Percentiles rank a stretch among this genome's conserved stretches.
Conservation (phyloP, 1,140 invertebrate genomes). For the Sycophaga agraensis region DNA sequence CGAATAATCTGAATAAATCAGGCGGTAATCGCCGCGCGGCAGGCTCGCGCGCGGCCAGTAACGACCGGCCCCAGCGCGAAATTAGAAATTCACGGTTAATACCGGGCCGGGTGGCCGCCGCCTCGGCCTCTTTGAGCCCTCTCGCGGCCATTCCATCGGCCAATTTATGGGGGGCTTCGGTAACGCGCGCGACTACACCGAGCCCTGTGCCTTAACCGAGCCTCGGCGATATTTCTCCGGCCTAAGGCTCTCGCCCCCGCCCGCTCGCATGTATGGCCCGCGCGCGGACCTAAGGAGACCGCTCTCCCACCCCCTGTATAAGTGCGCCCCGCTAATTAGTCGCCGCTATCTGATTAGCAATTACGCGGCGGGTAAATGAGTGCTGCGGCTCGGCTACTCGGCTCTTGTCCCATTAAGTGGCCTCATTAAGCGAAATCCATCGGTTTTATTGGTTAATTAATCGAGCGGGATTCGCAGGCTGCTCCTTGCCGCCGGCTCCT, state of each 20-base stretch:
- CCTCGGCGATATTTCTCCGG: not conserved
- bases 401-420: slow-evolving; percentile 8
- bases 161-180: slow-evolving; percentile 19
- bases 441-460: slow-evolving; percentile 17
- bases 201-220: not conserved
- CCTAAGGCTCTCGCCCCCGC: not conserved
- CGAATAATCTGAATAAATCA: slow-evolving; percentile 21
- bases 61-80: not conserved
- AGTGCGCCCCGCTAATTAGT: slow-evolving; percentile 6
- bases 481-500: too few relatives aligned
- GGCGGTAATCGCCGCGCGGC: not conserved
- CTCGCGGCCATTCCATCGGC: not conserved
- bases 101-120: too few relatives aligned
- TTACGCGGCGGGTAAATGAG: slow-evolving; percentile 14
- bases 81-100: slow-evolving; percentile 22
- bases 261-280: not conserved
- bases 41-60: not conserved
- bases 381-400: not conserved
- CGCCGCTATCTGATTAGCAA: slow-evolving; percentile 18
- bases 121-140: slow-evolving; percentile 1
- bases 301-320: too few relatives aligned
- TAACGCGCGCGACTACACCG: not conserved
- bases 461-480: not conserved
- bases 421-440: slow-evolving; percentile 13
- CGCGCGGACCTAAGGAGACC: too few relatives aligned